Percentiles rank a stretch among this genome's conserved stretches.
Evolutionary conservation across 2,888 invertebrate genomes (phyloP).

Genomic region (Mimachlamys varia): DNA sequence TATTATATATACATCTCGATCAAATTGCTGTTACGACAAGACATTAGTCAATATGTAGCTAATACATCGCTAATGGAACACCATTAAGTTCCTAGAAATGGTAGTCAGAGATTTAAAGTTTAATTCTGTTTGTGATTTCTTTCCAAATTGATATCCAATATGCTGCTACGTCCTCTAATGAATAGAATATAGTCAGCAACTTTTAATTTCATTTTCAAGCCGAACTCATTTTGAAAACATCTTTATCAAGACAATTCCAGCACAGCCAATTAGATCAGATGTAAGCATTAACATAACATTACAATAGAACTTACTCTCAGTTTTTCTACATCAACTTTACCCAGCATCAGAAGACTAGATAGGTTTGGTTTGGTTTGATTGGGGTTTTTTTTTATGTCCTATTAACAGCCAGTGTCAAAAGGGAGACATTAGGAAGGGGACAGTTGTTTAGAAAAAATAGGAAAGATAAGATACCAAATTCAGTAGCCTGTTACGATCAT

Average conservation of each 20-base stretch:
- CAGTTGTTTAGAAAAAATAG: too few relatives aligned
- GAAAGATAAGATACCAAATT: too few relatives aligned
- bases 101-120: constrained; percentile 27
- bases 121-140: constrained; percentile 13
- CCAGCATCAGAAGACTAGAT: too few relatives aligned
- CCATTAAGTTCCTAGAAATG: neutral
- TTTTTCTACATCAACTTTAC: too few relatives aligned
- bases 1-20: neutral
- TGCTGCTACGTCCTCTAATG: neutral
- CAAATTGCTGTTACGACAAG: neutral
- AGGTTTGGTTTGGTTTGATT: too few relatives aligned
- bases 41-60: neutral
- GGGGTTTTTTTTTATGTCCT: too few relatives aligned
- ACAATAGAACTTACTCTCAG: neutral
- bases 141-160: constrained; percentile 22
- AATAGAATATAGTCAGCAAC: neutral
- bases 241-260: neutral
- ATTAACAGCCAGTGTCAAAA: too few relatives aligned
- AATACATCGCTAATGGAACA: neutral
- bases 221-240: neutral
- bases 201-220: constrained; percentile 25
- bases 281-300: neutral
- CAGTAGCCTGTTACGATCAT: too few relatives aligned
- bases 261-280: neutral
- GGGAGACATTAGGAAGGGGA: too few relatives aligned